These are phyloP conservation scores for Clamator glandarius DNA, from an alignment of 2,797 vertebrate species.

Conservation along the genomic window DNA sequence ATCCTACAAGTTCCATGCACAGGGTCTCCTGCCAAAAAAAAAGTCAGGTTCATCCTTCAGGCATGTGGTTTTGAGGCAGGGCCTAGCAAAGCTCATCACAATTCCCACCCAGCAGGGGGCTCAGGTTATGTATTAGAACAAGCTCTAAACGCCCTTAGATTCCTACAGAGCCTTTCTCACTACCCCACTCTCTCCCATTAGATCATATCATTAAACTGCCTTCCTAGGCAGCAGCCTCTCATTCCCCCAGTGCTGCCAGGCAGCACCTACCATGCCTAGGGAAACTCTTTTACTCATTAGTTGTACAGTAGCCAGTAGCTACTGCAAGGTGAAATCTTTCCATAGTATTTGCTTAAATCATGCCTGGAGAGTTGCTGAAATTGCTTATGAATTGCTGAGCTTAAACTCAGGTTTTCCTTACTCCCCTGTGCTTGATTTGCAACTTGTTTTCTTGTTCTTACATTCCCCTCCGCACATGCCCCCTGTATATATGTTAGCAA, in stretches of 20 bases:
- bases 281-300: conserved; percentile 35
- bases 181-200: not conserved
- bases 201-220: not conserved
- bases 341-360: conserved; percentile 42
- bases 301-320: conserved; percentile 17
- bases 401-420: not conserved
- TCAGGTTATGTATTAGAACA: not conserved
- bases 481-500: not conserved
- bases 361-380: not conserved
- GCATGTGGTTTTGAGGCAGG: not conserved
- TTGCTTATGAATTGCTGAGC: not conserved
- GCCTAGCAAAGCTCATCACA: not conserved
- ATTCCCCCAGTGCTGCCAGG: not conserved
- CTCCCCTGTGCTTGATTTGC: not conserved
- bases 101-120: not conserved
- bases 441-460: not conserved
- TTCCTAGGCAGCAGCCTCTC: not conserved
- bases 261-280: not conserved
- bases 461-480: not conserved
- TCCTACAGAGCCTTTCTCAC: not conserved
- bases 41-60: not conserved
- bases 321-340: conserved; percentile 6
- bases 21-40: not conserved
- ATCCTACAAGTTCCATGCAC: not conserved
- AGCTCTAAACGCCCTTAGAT: not conserved